Base-by-base conservation (phyloP, 1,140 invertebrate species). In the Scaptomyza pallida region DNA sequence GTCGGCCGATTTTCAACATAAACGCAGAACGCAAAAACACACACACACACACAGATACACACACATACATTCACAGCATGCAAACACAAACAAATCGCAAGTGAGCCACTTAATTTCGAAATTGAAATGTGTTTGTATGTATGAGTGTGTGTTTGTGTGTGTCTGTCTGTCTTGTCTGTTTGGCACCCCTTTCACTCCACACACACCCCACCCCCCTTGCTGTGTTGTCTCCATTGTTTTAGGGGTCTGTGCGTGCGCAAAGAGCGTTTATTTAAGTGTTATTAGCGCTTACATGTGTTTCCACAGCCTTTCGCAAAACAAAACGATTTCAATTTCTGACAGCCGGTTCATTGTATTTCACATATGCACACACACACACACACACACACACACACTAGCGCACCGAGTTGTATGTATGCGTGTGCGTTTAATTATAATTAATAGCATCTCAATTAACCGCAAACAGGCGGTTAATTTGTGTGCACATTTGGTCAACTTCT, bases 371-470 rank as follows among this genome's bases (percentile, higher is more conserved):
- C n/a, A n/a, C n/a, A n/a, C n/a, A n/a, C n/a, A n/a, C n/a, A n/a
- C n/a, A n/a, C n/a, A n/a, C n/a, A n/a, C n/a, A n/a, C n/a, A n/a
- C n/a, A n/a, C n/a, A n/a, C n/a, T n/a, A n/a, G n/a, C n/a, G n/a
- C n/a, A n/a, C n/a, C n/a, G n/a, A n/a, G n/a, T n/a, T 54, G 40
- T 56, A 44, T 41, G 44, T 68, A 61, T 56, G 69, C 44, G 48
- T 40, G 44, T 15, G 74, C 57, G 61, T 70, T 69, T 75, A 75
- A 75, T 78, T 88, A 81, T 88, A 86, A 81, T 86, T 86, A 88
- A 86, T 88, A 88, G 81, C 67, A 89, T 79, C 83, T 88, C 78
- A 89, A 88, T 88, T 89, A 89, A 89, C 83, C 83, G 73, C 83
- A 79, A 89, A 89, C 78, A 83, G 72, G 83, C 75, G 79, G 83